Base-by-base conservation (phyloP, 2,888 invertebrate genomes). In the Meghimatium bilineatum region DNA sequence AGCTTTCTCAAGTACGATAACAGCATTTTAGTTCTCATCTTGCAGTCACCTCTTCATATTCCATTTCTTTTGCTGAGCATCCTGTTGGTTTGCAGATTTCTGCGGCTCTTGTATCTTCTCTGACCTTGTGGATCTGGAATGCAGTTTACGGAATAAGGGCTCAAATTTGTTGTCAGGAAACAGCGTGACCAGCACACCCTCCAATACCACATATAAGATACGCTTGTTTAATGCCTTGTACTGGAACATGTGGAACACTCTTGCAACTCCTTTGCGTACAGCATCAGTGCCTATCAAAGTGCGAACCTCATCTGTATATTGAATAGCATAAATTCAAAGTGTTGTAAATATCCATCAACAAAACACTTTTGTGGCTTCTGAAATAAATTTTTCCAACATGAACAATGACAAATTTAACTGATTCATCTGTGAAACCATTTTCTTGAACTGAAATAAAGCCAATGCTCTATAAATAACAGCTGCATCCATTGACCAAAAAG, bases 281-380 rank as follows among this genome's bases (percentile, higher is more conserved):
- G 97, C 97, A 91, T 97, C 97, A 71, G 96, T 96, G 0, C 98
- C 98, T 84, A 98, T 96, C 89, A 98, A 96, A 91, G 97, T 97
- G 89, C 96, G 96, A 85, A 98, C 94, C 93, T 98, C 98, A 94
- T 98, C 98, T 96, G 94, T 36, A 94, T 94, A 76, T 36, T 69
- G 82, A 72, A 79, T 60, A 67, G 44, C 80, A 63, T 34, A 12
- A 38, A 69, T 17, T 49, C 49, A 74, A 44, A 44, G 5, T n/a
- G 60, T n/a, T 1, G 12, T n/a, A 63, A n/a, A 67, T 60, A 23
- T 52, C 29, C 26, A 75, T 44, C 8, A 67, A 34, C 17, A 12
- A 67, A 67, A 67, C 1, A 34, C 1, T 66, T 29, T 44, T 8
- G 12, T 44, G 12, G 12, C 12, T 44, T 12, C 44, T 44, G 44